Conservation (phyloP, 2,113 vertebrate genomes). For the Carettochelys insculpta region DNA sequence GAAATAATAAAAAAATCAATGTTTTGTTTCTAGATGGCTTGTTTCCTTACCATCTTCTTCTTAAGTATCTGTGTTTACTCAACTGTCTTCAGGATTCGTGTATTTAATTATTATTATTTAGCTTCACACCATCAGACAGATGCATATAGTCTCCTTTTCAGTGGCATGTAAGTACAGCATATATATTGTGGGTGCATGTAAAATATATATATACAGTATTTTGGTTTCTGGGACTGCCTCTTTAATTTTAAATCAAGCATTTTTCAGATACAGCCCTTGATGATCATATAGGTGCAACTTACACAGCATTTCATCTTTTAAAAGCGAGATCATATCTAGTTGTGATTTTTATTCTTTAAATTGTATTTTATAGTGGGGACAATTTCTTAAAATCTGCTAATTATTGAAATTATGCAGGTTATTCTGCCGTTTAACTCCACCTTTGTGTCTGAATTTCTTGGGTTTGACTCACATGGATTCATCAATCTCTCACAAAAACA, state of each 20-base stretch:
- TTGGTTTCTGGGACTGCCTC: neutral
- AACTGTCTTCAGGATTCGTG: conserved; percentile 92
- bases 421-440: conserved; percentile 94
- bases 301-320: neutral
- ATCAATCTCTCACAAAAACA: conserved; percentile 85
- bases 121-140: conserved; percentile 96
- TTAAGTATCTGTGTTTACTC: conserved; percentile 94
- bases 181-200: neutral
- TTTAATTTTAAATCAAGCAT: neutral
- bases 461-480: conserved; percentile 96
- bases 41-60: conserved; percentile 93
- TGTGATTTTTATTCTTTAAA: neutral
- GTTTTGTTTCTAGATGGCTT: conserved; percentile 83
- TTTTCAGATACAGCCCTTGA: neutral
- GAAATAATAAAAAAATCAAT: neutral
- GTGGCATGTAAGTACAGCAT: conserved; percentile 87
- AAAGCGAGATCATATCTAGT: neutral
- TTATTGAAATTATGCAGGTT: conserved; percentile 78
- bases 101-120: conserved; percentile 95
- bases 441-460: conserved; percentile 94
- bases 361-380: neutral
- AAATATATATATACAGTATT: too few species aligned
- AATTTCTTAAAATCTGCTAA: neutral
- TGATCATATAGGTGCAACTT: neutral
- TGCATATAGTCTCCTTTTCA: conserved; percentile 95